Percentiles rank a stretch among this genome's conserved stretches.
Conservation (phyloP, 2,797 vertebrate species). For the Oreochromis mossambicus region DNA sequence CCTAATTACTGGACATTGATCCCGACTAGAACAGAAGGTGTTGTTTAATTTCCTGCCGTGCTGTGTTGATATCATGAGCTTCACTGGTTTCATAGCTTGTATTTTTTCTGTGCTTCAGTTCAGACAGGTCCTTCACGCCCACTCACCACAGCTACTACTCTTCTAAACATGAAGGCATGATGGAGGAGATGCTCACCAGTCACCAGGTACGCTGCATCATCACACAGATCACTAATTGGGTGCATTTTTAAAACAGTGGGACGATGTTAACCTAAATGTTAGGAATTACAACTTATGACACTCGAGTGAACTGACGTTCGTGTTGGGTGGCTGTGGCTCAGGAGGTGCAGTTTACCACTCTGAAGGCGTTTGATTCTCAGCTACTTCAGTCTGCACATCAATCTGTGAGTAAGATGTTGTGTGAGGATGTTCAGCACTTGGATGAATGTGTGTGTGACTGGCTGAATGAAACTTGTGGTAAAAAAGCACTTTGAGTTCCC, state of each 20-base stretch:
- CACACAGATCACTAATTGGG: neutral
- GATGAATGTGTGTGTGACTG: too few relatives aligned
- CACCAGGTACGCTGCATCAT: slow-evolving; percentile 80
- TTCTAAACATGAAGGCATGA: slow-evolving; percentile 84
- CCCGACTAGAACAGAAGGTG: neutral
- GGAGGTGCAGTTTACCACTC: neutral
- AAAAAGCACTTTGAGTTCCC: too few relatives aligned
- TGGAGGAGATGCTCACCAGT: slow-evolving; percentile 85
- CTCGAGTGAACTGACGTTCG: neutral
- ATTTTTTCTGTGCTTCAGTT: slow-evolving; percentile 72
- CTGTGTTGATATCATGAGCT: slow-evolving; percentile 16
- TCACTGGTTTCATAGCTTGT: slow-evolving; percentile 39
- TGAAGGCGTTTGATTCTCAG: rapidly evolving
- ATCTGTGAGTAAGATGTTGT: neutral
- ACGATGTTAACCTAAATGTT: neutral
- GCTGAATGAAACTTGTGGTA: too few relatives aligned
- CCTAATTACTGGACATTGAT: neutral
- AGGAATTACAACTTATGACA: neutral
- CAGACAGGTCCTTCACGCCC: slow-evolving; percentile 91
- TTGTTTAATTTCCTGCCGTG: neutral
- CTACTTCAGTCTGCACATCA: neutral
- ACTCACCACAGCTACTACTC: slow-evolving; percentile 86
- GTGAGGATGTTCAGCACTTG: neutral
- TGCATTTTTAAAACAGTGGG: neutral
- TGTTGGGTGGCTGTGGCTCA: neutral